These are phyloP conservation scores for Esox masquinongy DNA, from an alignment of 2,797 vertebrate genomes.

Conservation along the genomic window DNA sequence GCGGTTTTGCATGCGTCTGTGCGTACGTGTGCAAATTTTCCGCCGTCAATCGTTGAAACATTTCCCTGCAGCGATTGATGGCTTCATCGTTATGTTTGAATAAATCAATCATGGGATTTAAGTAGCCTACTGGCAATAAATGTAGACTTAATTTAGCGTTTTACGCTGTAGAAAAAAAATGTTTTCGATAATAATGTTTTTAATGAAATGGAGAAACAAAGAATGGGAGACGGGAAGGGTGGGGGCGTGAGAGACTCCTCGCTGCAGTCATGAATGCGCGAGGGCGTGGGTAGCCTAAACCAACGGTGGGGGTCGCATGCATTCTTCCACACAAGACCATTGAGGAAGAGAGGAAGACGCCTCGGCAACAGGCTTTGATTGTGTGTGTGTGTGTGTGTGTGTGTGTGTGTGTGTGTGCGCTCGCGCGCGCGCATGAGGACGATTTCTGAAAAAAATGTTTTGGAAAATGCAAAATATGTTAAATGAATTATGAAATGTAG, in stretches of 20 bases:
- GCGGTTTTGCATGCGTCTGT: neutral
- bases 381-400: neutral
- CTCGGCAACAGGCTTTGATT: slow-evolving; percentile 47
- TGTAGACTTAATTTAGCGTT: neutral
- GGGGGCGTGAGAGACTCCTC: slow-evolving; percentile 35
- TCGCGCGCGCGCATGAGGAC: neutral
- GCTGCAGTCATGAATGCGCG: slow-evolving; percentile 66
- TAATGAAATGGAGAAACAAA: slow-evolving; percentile 46
- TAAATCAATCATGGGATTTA: neutral
- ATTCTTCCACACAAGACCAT: slow-evolving; percentile 66
- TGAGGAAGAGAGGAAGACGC: slow-evolving; percentile 48
- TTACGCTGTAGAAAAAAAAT: slow-evolving; percentile 52
- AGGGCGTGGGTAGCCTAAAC: slow-evolving; percentile 40
- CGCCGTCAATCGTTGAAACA: neutral
- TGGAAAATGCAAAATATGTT: slow-evolving; percentile 41
- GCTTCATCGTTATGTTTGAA: neutral
- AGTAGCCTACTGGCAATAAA: neutral
- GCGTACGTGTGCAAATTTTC: neutral
- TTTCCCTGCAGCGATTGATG: slow-evolving; percentile 8
- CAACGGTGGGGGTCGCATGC: slow-evolving; percentile 61
- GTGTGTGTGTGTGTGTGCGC: neutral
- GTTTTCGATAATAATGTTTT: slow-evolving; percentile 53
- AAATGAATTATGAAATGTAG: slow-evolving; percentile 52
- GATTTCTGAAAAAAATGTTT: slow-evolving; percentile 25
- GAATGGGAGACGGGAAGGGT: slow-evolving; percentile 44